A percentile compares a stretch with the other conserved stretches of the same genome.
Evolutionary conservation across 2,113 vertebrate species (phyloP).

Genomic region (Tragelaphus imberbis): DNA sequence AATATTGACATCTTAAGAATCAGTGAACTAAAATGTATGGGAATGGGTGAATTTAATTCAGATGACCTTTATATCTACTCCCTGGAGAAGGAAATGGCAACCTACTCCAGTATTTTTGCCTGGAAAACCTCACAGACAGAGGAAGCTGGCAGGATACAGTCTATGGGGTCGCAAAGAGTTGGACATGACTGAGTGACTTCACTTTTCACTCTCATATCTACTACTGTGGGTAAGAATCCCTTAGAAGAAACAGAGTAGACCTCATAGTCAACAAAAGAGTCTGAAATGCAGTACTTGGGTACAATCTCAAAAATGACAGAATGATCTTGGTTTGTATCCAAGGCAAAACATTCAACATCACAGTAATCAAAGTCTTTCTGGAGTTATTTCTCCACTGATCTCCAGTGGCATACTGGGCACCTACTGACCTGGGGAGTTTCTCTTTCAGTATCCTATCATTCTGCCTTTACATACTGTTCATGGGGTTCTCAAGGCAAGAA

Average conservation of each 20-base stretch:
- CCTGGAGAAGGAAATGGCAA: background rate
- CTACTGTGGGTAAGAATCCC: background rate
- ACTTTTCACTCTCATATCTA: background rate
- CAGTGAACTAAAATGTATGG: background rate
- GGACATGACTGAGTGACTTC: background rate
- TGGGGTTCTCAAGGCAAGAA: no score
- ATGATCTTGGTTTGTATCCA: background rate
- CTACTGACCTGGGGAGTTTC: no score
- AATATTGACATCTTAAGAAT: background rate
- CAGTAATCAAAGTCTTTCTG: background rate
- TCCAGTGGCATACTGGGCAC: no score
- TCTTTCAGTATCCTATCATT: no score
- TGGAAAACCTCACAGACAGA: background rate
- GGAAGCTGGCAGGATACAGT: background rate
- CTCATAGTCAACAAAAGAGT: background rate
- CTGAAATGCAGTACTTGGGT: background rate
- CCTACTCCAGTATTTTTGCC: background rate
- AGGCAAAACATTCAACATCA: background rate
- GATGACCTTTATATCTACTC: background rate
- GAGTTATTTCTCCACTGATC: no score
- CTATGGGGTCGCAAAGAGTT: background rate
- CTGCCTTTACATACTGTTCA: no score
- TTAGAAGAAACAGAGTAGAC: background rate
- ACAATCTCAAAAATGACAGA: background rate
- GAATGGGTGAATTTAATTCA: background rate